Percentiles rank a stretch among this genome's conserved stretches.
phyloP scores from a whole-genome alignment of 2,797 vertebrate species.

The Clamator glandarius region DNA sequence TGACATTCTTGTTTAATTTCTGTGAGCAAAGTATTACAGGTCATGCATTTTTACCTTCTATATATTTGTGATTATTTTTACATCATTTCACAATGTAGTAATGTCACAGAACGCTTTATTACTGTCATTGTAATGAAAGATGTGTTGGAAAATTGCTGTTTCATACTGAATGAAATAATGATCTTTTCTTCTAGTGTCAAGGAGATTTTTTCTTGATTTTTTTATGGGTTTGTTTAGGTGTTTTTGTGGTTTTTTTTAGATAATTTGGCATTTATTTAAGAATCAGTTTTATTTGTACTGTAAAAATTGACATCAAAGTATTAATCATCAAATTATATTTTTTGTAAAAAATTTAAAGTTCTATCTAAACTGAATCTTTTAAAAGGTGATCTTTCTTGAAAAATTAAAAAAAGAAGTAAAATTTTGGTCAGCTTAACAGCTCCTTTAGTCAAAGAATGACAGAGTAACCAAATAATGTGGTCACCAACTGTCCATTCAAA shows the following conservation, averaged over 20 bases:
- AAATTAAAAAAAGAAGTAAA: neutral
- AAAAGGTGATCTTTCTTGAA: neutral
- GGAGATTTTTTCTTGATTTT: no score
- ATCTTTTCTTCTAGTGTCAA: neutral
- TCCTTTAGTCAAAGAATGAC: neutral
- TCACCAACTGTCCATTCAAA: accelerated
- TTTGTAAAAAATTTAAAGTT: neutral
- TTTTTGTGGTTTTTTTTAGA: neutral
- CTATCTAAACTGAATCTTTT: neutral
- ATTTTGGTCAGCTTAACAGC: neutral
- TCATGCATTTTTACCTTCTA: neutral
- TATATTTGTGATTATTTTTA: neutral
- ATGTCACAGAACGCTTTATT: neutral
- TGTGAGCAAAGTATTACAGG: neutral
- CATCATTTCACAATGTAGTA: neutral
- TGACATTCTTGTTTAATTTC: neutral
- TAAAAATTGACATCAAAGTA: neutral
- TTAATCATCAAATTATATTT: neutral
- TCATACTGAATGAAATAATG: neutral
- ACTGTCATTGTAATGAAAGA: neutral
- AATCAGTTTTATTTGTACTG: neutral
- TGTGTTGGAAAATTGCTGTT: neutral
- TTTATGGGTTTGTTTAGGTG: no score
- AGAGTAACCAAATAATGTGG: neutral
- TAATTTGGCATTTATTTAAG: neutral